Percentiles rank a stretch among this genome's conserved stretches.
Evolutionary conservation across 2,797 vertebrate species (phyloP).

Genomic region (Apogon talboti): DNA sequence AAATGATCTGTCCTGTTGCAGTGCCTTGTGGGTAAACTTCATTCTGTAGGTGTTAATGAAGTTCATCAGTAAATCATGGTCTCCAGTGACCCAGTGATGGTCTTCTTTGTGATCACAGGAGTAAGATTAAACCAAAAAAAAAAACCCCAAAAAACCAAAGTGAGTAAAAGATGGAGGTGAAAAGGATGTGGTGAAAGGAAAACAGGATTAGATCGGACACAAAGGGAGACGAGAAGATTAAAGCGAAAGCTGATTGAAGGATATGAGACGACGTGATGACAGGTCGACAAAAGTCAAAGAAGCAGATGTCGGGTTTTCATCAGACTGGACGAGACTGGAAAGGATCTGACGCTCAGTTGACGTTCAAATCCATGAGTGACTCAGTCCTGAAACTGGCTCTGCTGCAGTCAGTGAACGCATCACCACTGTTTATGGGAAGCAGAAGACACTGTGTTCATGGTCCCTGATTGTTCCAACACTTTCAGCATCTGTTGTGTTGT

Average conservation of each 20-base stretch:
- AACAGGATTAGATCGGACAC: slow-evolving; percentile 61
- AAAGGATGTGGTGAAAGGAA: slow-evolving; percentile 44
- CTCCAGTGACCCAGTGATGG: background rate
- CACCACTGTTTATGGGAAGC: too few relatives aligned
- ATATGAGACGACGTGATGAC: slow-evolving; percentile 57
- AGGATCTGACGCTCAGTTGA: slow-evolving; percentile 34
- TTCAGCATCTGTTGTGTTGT: background rate
- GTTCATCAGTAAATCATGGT: background rate
- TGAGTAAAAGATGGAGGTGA: slow-evolving; percentile 50
- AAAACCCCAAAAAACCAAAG: slow-evolving; percentile 26
- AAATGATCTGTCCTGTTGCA: too few relatives aligned
- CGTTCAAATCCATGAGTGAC: slow-evolving; percentile 32
- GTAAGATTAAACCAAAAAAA: slow-evolving; percentile 11
- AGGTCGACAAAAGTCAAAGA: slow-evolving; percentile 64
- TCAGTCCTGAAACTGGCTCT: slow-evolving; percentile 7
- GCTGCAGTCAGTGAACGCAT: background rate
- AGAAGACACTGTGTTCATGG: background rate
- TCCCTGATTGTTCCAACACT: background rate
- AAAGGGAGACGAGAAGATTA: slow-evolving; percentile 69
- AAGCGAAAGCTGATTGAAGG: slow-evolving; percentile 67
- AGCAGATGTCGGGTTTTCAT: slow-evolving; percentile 65
- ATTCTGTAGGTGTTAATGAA: background rate
- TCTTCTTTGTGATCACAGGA: slow-evolving; percentile 25
- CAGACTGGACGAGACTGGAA: slow-evolving; percentile 52
- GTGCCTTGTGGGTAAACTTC: too few relatives aligned